Conservation (phyloP, 2,797 vertebrate genomes). For the Sarcophilus harrisii region DNA sequence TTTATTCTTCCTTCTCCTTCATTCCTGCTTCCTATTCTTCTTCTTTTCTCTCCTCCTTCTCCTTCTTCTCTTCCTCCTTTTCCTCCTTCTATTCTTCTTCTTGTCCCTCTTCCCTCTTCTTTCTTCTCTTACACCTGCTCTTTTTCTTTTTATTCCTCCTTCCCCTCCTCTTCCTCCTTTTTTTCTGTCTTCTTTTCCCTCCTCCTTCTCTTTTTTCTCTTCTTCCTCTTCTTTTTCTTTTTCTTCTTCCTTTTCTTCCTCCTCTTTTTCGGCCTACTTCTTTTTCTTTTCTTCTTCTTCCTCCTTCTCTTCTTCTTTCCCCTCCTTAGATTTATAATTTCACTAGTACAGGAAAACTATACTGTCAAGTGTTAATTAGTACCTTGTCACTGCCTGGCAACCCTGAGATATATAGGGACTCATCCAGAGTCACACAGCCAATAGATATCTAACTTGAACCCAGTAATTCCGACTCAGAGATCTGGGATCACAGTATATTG, state of each 20-base stretch:
- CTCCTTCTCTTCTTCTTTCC: background rate
- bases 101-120: too few species aligned
- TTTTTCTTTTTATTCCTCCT: too few species aligned
- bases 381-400: too few species aligned
- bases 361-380: background rate
- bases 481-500: background rate
- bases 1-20: background rate
- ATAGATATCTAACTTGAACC: background rate
- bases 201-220: too few species aligned
- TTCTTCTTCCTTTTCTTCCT: too few species aligned
- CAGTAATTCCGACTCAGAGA: background rate
- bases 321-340: background rate
- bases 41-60: too few species aligned
- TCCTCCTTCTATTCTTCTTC: background rate
- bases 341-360: background rate
- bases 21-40: too few species aligned
- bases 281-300: background rate
- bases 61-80: too few species aligned
- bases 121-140: too few species aligned
- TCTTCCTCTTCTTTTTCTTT: background rate
- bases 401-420: background rate
- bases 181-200: too few species aligned
- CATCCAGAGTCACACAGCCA: background rate
- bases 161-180: too few species aligned
- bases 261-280: too few species aligned